Conservation (phyloP, 2,113 vertebrate species). For the Rhipidura dahli region DNA sequence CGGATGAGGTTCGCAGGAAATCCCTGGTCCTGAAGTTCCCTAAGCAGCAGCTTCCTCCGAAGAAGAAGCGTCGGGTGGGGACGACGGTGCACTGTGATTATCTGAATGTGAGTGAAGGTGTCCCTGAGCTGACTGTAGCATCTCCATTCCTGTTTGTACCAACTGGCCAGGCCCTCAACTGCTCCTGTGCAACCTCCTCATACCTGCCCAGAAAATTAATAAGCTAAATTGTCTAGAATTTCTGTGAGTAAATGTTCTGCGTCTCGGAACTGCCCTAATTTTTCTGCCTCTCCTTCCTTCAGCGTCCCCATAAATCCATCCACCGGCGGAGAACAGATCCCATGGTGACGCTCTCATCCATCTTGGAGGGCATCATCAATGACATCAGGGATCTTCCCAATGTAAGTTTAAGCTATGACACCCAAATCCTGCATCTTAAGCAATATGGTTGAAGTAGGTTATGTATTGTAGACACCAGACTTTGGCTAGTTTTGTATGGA, state of each 20-base stretch:
- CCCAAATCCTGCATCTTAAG: not conserved
- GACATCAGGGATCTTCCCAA: conserved; percentile 96
- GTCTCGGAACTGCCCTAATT: not conserved
- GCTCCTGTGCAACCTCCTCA: not conserved
- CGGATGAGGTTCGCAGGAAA: conserved; percentile 95
- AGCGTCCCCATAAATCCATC: conserved; percentile 98
- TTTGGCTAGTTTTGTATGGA: not conserved
- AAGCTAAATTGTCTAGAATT: not conserved
- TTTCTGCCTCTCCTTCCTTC: conserved; percentile 11
- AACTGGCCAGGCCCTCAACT: not conserved
- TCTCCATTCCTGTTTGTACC: not conserved
- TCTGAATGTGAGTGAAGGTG: conserved; percentile 84
- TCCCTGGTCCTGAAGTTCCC: conserved; percentile 98
- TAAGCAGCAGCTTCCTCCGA: conserved; percentile 94
- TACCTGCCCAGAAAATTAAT: not conserved
- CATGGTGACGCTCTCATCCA: conserved; percentile 95
- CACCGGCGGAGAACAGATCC: conserved; percentile 95
- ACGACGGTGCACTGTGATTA: conserved; percentile 96
- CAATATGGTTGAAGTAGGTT: not conserved
- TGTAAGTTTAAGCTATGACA: conserved; percentile 73
- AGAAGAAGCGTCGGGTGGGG: conserved; percentile 94
- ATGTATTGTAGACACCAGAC: not conserved
- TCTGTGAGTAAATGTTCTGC: not conserved
- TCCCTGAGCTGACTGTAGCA: not conserved
- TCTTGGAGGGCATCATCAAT: conserved; percentile 95